phyloP scores from a whole-genome alignment of 2,113 vertebrate genomes.

The Plestiodon gilberti region DNA sequence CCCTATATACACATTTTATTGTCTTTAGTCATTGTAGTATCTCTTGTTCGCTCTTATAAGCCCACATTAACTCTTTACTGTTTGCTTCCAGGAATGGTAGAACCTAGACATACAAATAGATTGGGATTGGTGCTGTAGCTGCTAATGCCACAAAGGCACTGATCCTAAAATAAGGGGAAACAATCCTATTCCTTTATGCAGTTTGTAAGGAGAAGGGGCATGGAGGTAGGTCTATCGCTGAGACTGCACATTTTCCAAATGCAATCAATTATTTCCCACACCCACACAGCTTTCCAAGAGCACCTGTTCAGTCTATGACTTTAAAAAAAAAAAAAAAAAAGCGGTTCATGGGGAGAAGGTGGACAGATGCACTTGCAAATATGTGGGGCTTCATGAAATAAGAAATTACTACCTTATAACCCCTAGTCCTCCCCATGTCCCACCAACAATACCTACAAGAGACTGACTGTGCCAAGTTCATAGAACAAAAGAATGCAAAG shows the following conservation, averaged over 20 bases:
- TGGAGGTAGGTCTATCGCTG: no score
- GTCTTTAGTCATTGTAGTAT: no score
- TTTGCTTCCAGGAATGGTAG: neutral
- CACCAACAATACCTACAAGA: neutral
- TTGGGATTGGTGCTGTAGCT: neutral
- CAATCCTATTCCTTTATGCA: neutral
- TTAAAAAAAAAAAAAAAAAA: neutral
- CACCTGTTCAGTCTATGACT: neutral
- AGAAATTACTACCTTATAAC: neutral
- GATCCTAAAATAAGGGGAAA: neutral
- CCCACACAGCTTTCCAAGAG: neutral
- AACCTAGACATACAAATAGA: neutral
- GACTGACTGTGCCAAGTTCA: neutral
- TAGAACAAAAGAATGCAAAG: neutral
- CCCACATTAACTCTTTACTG: neutral
- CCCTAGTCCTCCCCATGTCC: neutral
- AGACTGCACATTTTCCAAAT: neutral
- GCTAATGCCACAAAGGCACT: neutral
- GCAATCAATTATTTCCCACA: neutral
- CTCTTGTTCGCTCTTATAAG: no score
- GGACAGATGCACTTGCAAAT: neutral
- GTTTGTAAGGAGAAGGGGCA: neutral
- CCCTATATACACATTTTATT: no score
- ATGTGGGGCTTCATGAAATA: neutral
- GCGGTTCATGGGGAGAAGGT: neutral